phyloP scores from a whole-genome alignment of 1,140 invertebrate species.

The Anoplolepis gracilipes region DNA sequence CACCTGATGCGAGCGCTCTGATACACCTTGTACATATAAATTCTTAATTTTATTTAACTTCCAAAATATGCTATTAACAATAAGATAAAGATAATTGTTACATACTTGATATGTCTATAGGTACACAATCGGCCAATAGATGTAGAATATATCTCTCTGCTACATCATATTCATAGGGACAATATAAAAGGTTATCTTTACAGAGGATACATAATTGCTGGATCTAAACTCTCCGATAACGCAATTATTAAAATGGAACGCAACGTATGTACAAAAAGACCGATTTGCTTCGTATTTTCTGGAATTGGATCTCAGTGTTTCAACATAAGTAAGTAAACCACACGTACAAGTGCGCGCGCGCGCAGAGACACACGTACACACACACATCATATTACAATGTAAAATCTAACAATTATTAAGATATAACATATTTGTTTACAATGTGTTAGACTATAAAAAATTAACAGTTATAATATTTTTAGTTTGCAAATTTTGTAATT shows the following conservation, averaged over 20 bases:
- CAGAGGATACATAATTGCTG: slow-evolving; percentile 86
- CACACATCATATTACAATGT: neutral
- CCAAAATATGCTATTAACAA: too few relatives aligned
- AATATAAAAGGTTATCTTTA: slow-evolving; percentile 82
- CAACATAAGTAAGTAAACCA: slow-evolving; percentile 53
- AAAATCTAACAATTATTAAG: too few relatives aligned
- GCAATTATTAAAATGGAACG: slow-evolving; percentile 34
- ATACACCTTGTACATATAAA: too few relatives aligned
- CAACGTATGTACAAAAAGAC: slow-evolving; percentile 29
- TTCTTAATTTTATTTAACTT: neutral
- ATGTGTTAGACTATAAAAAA: too few relatives aligned
- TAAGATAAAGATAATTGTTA: too few relatives aligned
- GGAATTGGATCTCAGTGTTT: slow-evolving; percentile 65
- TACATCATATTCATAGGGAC: slow-evolving; percentile 85
- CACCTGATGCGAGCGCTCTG: too few relatives aligned
- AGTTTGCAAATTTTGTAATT: too few relatives aligned
- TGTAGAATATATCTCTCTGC: slow-evolving; percentile 86
- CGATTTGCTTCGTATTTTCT: slow-evolving; percentile 67
- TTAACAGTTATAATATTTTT: too few relatives aligned
- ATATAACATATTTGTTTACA: neutral
- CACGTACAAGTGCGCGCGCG: too few relatives aligned
- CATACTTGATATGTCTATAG: slow-evolving; percentile 55
- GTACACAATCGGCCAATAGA: slow-evolving; percentile 86
- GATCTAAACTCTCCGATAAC: slow-evolving; percentile 60
- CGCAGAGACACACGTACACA: too few relatives aligned